These are phyloP conservation scores for Drosophila dives DNA, from an alignment of 2,888 invertebrate species.

Conservation along the genomic window DNA sequence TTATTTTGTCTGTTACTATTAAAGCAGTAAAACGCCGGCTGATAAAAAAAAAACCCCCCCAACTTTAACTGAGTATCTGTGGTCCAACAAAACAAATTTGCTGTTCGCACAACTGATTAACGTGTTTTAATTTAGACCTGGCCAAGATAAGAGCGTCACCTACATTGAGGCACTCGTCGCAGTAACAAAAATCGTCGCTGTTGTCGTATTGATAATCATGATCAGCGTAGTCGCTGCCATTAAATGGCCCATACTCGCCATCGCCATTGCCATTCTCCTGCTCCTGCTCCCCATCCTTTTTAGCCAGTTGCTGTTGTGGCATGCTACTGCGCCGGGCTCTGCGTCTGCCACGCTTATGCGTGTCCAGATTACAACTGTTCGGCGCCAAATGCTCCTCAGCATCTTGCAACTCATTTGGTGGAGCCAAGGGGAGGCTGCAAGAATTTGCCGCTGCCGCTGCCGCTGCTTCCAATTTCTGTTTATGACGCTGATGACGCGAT, in stretches of 20 bases:
- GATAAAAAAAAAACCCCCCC: neutral
- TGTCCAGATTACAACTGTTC: constrained; percentile 37
- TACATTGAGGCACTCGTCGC: constrained; percentile 89
- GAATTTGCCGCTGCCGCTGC: constrained; percentile 32
- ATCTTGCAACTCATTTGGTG: neutral
- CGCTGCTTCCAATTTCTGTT: constrained; percentile 58
- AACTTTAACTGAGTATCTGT: neutral
- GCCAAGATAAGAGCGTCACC: constrained; percentile 44
- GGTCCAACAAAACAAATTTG: neutral
- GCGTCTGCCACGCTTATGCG: constrained; percentile 17
- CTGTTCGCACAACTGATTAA: constrained; percentile 35
- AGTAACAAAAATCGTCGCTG: constrained; percentile 90
- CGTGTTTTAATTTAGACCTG: constrained; percentile 8
- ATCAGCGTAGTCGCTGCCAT: constrained; percentile 56
- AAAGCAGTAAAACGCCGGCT: neutral
- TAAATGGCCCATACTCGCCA: constrained; percentile 65
- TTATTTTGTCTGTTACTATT: neutral
- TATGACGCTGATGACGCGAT: constrained; percentile 72
- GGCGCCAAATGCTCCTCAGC: neutral
- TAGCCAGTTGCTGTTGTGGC: neutral
- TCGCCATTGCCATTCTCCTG: constrained; percentile 35
- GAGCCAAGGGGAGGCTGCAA: neutral
- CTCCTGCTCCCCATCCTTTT: neutral
- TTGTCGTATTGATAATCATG: constrained; percentile 74
- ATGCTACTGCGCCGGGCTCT: constrained; percentile 38